phyloP scores from a whole-genome alignment of 2,113 vertebrate genomes.

The Sceloporus tristichus region DNA sequence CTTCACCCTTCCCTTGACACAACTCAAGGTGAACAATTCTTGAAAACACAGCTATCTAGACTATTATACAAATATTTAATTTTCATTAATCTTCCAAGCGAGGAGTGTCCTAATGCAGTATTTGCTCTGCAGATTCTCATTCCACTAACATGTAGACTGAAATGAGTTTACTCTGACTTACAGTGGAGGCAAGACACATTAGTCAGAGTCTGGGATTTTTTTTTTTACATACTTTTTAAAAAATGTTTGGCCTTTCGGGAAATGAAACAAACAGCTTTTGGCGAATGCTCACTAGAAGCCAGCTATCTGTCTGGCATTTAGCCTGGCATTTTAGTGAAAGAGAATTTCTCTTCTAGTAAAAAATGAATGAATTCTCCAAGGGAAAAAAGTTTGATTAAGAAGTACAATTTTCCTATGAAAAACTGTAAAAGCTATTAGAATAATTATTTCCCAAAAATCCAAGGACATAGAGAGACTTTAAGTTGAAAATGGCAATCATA shows the following conservation, averaged over 20 bases:
- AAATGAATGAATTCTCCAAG: slow-evolving; percentile 41
- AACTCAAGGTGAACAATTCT: slow-evolving; percentile 36
- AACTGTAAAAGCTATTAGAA: slow-evolving; percentile 5
- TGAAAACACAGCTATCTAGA: slow-evolving; percentile 52
- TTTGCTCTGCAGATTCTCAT: slow-evolving; percentile 47
- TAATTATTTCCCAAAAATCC: slow-evolving; percentile 24
- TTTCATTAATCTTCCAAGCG: slow-evolving; percentile 72
- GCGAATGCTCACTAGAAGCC: slow-evolving; percentile 58
- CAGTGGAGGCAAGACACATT: slow-evolving; percentile 48
- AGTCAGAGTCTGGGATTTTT: slow-evolving; percentile 29
- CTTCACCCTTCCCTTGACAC: slow-evolving; percentile 12
- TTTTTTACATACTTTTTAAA: not conserved
- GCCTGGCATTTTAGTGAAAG: slow-evolving; percentile 43
- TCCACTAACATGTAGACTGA: slow-evolving; percentile 48
- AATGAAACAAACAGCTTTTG: slow-evolving; percentile 50
- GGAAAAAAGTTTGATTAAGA: not conserved
- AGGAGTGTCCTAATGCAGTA: slow-evolving; percentile 61
- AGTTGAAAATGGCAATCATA: slow-evolving; percentile 18
- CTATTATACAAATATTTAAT: slow-evolving; percentile 70
- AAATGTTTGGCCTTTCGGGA: slow-evolving; percentile 35
- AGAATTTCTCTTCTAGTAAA: slow-evolving; percentile 44
- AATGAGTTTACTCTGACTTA: slow-evolving; percentile 58
- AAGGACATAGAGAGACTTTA: slow-evolving; percentile 40
- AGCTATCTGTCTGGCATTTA: slow-evolving; percentile 37
- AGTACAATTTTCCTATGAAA: not conserved